Evolutionary conservation across 2,113 vertebrate species (phyloP).

Genomic region (Oryzias curvinotus): DNA sequence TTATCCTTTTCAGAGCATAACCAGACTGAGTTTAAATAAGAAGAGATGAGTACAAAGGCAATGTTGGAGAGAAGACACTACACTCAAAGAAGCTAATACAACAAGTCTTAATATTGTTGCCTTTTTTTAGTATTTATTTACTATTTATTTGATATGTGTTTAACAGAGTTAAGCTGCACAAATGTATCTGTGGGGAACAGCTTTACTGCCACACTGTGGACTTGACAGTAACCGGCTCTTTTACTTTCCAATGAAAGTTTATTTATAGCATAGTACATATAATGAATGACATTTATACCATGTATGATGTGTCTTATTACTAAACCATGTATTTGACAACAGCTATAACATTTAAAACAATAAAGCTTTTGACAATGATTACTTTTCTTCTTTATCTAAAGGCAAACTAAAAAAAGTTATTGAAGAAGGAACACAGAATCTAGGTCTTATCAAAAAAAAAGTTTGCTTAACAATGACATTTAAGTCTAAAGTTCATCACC

Average conservation of each 20-base stretch:
- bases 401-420: neutral
- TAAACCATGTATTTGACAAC: slow-evolving; percentile 2
- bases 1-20: slow-evolving; percentile 26
- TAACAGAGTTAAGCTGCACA: slow-evolving; percentile 18
- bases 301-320: slow-evolving; percentile 33
- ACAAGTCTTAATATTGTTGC: slow-evolving; percentile 9
- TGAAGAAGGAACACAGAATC: neutral
- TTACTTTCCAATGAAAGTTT: slow-evolving; percentile 33
- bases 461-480: neutral
- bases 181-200: slow-evolving; percentile 37
- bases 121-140: slow-evolving; percentile 66
- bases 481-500: neutral
- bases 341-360: slow-evolving; percentile 22
- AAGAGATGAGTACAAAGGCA: slow-evolving; percentile 5
- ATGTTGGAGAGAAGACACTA: slow-evolving; percentile 70
- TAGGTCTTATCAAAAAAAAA: neutral
- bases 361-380: slow-evolving; percentile 7
- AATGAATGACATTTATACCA: slow-evolving; percentile 39
- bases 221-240: neutral
- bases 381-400: neutral
- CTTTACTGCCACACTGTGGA: slow-evolving; percentile 63
- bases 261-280: slow-evolving; percentile 12
- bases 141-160: slow-evolving; percentile 59
- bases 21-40: neutral
- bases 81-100: slow-evolving; percentile 20